phyloP scores from a whole-genome alignment of 2,113 vertebrate species.

The Pachyramphus minor region DNA sequence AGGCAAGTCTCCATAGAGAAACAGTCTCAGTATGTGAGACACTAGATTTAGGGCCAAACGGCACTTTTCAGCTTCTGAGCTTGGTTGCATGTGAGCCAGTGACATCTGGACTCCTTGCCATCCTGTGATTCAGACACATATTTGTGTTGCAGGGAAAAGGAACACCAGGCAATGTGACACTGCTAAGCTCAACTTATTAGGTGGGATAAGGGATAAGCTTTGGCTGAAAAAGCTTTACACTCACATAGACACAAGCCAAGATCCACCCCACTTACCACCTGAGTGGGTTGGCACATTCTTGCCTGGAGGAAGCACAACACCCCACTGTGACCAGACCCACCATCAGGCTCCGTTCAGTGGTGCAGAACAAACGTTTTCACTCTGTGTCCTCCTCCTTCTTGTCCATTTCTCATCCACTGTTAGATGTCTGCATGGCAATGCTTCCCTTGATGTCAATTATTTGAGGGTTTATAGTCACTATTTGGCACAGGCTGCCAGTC shows the following conservation, averaged over 20 bases:
- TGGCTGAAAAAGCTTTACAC: background rate
- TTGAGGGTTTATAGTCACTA: background rate
- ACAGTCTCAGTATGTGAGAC: background rate
- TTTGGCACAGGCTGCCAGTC: background rate
- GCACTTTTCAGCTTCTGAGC: background rate
- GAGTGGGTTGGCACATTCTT: background rate
- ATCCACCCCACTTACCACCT: background rate
- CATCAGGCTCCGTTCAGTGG: background rate
- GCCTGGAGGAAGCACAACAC: fast-evolving
- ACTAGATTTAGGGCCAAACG: background rate
- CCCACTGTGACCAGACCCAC: background rate
- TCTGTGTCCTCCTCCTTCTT: background rate
- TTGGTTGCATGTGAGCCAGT: background rate
- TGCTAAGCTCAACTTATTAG: background rate
- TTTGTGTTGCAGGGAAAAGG: background rate
- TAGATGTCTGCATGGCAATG: background rate
- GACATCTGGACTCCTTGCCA: background rate
- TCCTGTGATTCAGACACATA: background rate
- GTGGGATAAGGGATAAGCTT: background rate
- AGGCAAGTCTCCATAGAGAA: background rate
- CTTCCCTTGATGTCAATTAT: background rate
- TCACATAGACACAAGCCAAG: background rate
- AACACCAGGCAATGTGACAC: background rate
- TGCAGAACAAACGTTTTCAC: background rate
- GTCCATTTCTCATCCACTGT: background rate